A percentile compares a stretch with the other conserved stretches of the same genome.
Evolutionary conservation across 2,113 vertebrate genomes (phyloP).

Genomic region (Otus sunia): DNA sequence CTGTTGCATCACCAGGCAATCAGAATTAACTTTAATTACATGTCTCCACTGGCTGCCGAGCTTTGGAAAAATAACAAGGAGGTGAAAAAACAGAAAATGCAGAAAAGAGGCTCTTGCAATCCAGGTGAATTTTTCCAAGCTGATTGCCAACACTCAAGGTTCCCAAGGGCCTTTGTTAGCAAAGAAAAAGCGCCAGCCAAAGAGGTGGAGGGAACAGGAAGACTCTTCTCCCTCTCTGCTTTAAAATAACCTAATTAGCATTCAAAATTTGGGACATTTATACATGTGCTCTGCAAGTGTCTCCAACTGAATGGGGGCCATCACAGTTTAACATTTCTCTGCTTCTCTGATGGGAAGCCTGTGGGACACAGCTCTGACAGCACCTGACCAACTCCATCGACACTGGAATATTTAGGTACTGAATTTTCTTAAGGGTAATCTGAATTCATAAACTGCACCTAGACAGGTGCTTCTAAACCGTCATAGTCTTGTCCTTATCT

Average conservation of each 20-base stretch:
- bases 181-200: neutral
- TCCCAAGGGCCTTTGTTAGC: conserved; percentile 35
- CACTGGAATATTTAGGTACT: neutral
- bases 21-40: conserved; percentile 11
- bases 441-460: neutral
- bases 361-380: neutral
- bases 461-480: neutral
- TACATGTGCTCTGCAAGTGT: neutral
- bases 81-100: neutral
- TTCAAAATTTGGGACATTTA: neutral
- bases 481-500: neutral
- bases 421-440: neutral
- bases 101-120: conserved; percentile 4
- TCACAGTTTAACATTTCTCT: neutral
- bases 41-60: neutral
- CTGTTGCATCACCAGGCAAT: neutral
- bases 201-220: neutral
- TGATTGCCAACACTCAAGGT: neutral
- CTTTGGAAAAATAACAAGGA: neutral
- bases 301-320: neutral
- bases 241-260: neutral
- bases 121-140: conserved; percentile 29
- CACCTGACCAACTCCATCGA: neutral
- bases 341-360: neutral
- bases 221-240: neutral